Base-by-base conservation (phyloP, 2,888 invertebrate genomes). In the Chaetogeoica ovagalla region DNA sequence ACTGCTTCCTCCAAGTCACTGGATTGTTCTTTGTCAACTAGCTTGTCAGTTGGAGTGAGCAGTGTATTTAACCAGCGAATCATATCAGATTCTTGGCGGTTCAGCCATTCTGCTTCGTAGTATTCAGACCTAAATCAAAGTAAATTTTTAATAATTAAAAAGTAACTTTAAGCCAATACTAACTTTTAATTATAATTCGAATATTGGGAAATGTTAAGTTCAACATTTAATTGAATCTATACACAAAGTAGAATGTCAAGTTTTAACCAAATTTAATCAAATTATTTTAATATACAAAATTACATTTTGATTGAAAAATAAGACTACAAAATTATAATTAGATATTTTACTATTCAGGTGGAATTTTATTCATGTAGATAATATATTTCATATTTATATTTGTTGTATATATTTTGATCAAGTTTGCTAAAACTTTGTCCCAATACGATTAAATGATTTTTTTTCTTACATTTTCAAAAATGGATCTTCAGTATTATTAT, bases 11-110 rank as follows among this genome's bases (percentile, higher is more conserved):
- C 88, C 81, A 86, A 86, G 83, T 90, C 90, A n/a, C 89, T 86
- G 81, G 89, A 88, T 63, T 90, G 89, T 83, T 91, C 91, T 1
- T 93, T 87, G 83, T 93, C 92, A 0, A 90, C 89, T 0, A 83
- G 39, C 62, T 90, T 89, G 83, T 91, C 91, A 0, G 93, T 87
- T 1, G 94, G 92, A 6, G 93, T 91, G 11, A 94, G 87, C 73
- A 94, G 87, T 13, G 91, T 91, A 86, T 94, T 94, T 0, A 94
- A 86, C 94, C 94, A 94, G 83, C 92, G 91, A 84, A 90, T 92
- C 82, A 94, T 92, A 84, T 92, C 90, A 0, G 85, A 87, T 86
- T 92, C 92, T 85, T 93, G 91, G 81, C 90, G 89, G 68, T 90
- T 89, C 1, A 94, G 88, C 84, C 92, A 91, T 70, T 84, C 82